phyloP scores from a whole-genome alignment of 1,140 invertebrate species.

The Pseudomyrmex dendroicus region DNA sequence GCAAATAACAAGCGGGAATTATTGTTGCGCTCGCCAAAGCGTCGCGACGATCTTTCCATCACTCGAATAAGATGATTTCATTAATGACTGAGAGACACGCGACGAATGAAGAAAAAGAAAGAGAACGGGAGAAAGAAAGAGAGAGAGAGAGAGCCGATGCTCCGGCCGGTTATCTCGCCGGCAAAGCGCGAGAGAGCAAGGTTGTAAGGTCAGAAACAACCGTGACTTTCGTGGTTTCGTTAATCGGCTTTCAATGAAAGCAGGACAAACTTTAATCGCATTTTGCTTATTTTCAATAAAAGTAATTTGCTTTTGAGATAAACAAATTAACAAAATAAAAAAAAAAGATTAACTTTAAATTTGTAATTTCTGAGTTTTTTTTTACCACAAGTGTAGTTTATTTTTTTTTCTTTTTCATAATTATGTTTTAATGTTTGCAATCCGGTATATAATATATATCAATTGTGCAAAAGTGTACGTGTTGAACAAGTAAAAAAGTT shows the following conservation, averaged over 20 bases:
- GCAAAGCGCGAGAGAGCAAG: conserved; percentile 53
- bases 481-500: not conserved
- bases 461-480: too few relatives aligned
- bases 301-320: not conserved
- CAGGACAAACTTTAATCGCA: conserved; percentile 1
- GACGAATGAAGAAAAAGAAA: not conserved
- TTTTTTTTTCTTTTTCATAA: not conserved
- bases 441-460: too few relatives aligned
- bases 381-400: too few relatives aligned
- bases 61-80: conserved; percentile 43
- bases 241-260: conserved; percentile 24
- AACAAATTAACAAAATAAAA: conserved; percentile 8
- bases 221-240: conserved; percentile 31
- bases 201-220: conserved; percentile 65
- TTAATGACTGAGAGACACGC: conserved; percentile 38
- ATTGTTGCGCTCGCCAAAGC: conserved; percentile 72
- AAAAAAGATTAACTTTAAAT: not conserved
- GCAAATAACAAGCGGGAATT: conserved; percentile 68
- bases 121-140: conserved; percentile 12
- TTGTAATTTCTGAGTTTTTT: not conserved
- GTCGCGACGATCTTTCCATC: conserved; percentile 70
- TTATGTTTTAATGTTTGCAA: not conserved
- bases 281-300: conserved; percentile 11
- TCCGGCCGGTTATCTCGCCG: conserved; percentile 62
- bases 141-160: conserved; percentile 36